Percentiles rank a stretch among this genome's conserved stretches.
Conservation (phyloP, 2,113 vertebrate genomes). For the Tychaedon coryphoeus region DNA sequence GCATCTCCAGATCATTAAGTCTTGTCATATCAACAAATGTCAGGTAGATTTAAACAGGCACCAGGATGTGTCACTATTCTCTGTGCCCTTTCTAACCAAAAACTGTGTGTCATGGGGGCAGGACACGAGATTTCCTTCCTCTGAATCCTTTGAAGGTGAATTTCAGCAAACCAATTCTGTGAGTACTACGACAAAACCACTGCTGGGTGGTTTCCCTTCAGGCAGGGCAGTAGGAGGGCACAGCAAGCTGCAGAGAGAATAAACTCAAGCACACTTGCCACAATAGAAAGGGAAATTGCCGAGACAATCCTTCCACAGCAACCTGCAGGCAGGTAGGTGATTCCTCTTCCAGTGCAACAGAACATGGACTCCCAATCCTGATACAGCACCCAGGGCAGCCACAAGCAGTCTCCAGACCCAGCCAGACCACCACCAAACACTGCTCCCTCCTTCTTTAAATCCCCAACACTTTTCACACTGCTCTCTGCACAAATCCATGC, state of each 20-base stretch:
- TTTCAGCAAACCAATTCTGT: neutral
- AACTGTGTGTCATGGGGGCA: fast-evolving
- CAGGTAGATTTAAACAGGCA: neutral
- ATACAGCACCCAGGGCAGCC: fast-evolving
- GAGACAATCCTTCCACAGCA: neutral
- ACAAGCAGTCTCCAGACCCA: neutral
- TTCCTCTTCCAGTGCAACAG: neutral
- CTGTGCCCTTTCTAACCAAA: neutral
- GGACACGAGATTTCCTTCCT: neutral
- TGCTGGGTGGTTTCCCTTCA: fast-evolving
- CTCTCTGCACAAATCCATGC: neutral
- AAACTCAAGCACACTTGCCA: neutral
- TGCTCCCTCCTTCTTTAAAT: neutral
- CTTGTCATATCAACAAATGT: fast-evolving
- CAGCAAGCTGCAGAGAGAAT: neutral
- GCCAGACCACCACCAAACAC: neutral
- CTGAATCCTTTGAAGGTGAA: neutral
- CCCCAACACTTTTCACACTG: neutral
- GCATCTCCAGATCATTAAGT: neutral
- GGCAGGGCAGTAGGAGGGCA: neutral
- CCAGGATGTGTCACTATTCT: fast-evolving
- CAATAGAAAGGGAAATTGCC: neutral
- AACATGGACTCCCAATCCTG: fast-evolving
- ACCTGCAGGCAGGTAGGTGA: neutral
- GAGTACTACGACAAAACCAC: neutral